Evolutionary conservation across 2,113 vertebrate genomes (phyloP).

Genomic region (Boulengeromyrus knoepffleri): DNA sequence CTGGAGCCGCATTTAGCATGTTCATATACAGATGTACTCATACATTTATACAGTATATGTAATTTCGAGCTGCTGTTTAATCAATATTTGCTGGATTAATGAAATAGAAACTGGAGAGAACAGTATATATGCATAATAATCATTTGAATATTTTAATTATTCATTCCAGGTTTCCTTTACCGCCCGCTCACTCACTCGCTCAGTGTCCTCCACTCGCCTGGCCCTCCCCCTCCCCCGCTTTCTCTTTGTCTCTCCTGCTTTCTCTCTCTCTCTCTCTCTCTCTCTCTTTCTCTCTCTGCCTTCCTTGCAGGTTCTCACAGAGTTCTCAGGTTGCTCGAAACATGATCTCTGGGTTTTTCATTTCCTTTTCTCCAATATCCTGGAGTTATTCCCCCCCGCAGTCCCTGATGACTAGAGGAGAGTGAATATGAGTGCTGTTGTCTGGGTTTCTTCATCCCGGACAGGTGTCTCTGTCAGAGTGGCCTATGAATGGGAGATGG

Average conservation of each 20-base stretch:
- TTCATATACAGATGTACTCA: not conserved
- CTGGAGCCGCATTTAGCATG: not conserved
- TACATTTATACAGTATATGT: not conserved
- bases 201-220: not conserved
- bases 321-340: constrained; percentile 44
- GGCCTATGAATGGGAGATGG: constrained; percentile 1
- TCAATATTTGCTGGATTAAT: constrained; percentile 11
- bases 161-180: not conserved
- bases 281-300: constrained; percentile 29
- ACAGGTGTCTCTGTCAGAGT: constrained; percentile 14
- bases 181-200: not conserved
- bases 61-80: not conserved
- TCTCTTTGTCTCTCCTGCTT: not conserved
- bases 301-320: constrained; percentile 19
- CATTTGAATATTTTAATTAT: constrained; percentile 4
- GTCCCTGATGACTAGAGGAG: not conserved
- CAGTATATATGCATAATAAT: not conserved
- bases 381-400: constrained; percentile 8
- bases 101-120: not conserved
- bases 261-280: constrained; percentile 26
- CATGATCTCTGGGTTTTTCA: constrained; percentile 45
- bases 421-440: not conserved
- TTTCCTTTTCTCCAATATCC: constrained; percentile 39
- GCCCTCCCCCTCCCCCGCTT: not conserved
- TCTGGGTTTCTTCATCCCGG: constrained; percentile 5